Conservation (phyloP, 1,140 invertebrate genomes). For the Dreissena polymorpha region DNA sequence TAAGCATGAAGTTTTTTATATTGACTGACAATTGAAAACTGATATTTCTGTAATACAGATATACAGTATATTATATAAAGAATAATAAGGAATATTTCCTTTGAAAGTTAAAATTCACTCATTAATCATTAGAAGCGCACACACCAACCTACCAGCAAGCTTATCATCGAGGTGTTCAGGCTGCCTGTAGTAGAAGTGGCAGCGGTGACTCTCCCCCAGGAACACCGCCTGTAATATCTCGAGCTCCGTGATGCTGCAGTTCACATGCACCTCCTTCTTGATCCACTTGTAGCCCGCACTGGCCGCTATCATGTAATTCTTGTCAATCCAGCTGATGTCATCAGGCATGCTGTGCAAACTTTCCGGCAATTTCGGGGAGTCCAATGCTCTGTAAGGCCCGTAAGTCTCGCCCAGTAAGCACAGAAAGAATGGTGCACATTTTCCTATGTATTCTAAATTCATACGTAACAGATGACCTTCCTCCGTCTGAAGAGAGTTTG, state of each 20-base stretch:
- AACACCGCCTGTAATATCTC: constrained; percentile 77
- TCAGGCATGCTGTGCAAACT: constrained; percentile 52
- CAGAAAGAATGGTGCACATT: constrained; percentile 76
- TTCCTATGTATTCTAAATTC: constrained; percentile 68
- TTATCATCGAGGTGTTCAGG: constrained; percentile 75
- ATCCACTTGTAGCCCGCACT: constrained; percentile 75
- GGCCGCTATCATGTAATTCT: constrained; percentile 72
- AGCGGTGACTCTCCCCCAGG: constrained; percentile 65
- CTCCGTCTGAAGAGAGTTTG: constrained; percentile 60
- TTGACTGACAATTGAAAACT: no score
- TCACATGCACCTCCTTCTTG: constrained; percentile 69
- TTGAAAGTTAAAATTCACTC: no score
- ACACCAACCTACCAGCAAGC: constrained; percentile 42
- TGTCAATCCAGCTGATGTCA: constrained; percentile 71
- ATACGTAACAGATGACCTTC: constrained; percentile 70
- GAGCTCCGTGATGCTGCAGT: constrained; percentile 75
- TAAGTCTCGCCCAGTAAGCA: constrained; percentile 77
- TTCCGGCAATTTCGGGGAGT: constrained; percentile 57
- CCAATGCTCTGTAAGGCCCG: constrained; percentile 66
- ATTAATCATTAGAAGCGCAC: no score
- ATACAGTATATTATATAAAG: no score
- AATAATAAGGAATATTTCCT: no score
- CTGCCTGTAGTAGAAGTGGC: constrained; percentile 76
- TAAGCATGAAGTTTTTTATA: no score
- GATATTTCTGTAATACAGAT: no score